phyloP scores from a whole-genome alignment of 2,888 invertebrate genomes.

The Cyrtodaria siliqua region DNA sequence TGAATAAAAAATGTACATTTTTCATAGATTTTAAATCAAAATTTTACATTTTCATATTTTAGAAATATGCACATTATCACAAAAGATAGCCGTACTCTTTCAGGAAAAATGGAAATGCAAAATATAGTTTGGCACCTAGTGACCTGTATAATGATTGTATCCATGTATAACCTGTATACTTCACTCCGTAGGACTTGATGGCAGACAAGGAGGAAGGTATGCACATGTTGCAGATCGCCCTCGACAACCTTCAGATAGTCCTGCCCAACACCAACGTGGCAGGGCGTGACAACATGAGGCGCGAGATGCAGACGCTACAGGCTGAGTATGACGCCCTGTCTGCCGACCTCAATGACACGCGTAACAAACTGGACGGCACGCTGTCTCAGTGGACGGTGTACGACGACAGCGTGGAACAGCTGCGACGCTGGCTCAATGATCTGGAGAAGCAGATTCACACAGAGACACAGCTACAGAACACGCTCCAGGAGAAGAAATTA shows the following conservation, averaged over 20 bases:
- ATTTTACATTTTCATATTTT: no score
- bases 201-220: constrained; percentile 81
- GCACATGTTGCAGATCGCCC: constrained; percentile 81
- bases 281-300: constrained; percentile 95
- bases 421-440: constrained; percentile 92
- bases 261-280: constrained; percentile 95
- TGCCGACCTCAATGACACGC: constrained; percentile 90
- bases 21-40: no score
- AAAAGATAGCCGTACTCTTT: no score
- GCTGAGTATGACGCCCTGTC: constrained; percentile 96
- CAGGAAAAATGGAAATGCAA: no score
- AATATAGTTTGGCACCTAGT: no score
- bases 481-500: constrained; percentile 81
- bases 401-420: constrained; percentile 93
- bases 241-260: constrained; percentile 83
- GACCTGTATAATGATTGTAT: no score
- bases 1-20: no score
- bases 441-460: constrained; percentile 93
- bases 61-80: no score
- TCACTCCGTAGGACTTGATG: constrained; percentile 75
- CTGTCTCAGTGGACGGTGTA: constrained; percentile 97
- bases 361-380: constrained; percentile 92
- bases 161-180: background rate
- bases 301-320: constrained; percentile 92
- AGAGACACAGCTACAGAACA: constrained; percentile 89